phyloP scores from a whole-genome alignment of 2,888 invertebrate species.

The Alsophila aescularia region DNA sequence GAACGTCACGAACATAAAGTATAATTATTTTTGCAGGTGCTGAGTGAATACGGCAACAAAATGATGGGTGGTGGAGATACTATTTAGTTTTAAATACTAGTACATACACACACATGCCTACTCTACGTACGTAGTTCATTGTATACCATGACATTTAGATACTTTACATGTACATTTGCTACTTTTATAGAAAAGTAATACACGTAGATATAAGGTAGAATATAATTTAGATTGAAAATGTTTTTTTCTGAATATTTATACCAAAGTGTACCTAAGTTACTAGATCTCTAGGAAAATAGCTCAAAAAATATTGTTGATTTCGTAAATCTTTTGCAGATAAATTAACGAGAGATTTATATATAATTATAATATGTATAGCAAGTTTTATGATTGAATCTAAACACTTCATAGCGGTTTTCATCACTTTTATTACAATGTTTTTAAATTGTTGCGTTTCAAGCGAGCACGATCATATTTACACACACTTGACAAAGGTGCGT shows the following conservation, averaged over 20 bases:
- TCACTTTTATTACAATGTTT: too few species aligned
- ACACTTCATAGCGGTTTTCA: too few species aligned
- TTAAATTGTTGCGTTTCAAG: too few species aligned
- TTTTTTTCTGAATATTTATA: constrained; percentile 55
- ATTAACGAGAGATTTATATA: too few species aligned
- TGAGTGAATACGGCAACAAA: constrained; percentile 93
- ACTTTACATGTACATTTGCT: constrained; percentile 15
- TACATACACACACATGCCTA: constrained; percentile 5
- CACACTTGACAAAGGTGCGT: too few species aligned
- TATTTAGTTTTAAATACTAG: constrained; percentile 49
- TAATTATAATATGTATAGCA: too few species aligned
- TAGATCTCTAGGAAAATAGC: constrained; percentile 60
- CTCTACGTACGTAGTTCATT: constrained; percentile 5
- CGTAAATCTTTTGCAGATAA: background rate
- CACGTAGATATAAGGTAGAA: constrained; percentile 10
- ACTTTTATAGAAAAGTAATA: constrained; percentile 16
- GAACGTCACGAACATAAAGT: background rate
- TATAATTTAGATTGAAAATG: constrained; percentile 29
- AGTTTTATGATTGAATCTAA: too few species aligned
- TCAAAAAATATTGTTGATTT: constrained; percentile 41
- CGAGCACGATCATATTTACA: too few species aligned
- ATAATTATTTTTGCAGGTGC: constrained; percentile 85
- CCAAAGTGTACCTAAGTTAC: constrained; percentile 68
- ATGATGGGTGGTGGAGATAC: constrained; percentile 87
- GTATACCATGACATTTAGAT: constrained; percentile 24